phyloP scores from a whole-genome alignment of 2,797 vertebrate genomes.

The Podarcis lilfordi region DNA sequence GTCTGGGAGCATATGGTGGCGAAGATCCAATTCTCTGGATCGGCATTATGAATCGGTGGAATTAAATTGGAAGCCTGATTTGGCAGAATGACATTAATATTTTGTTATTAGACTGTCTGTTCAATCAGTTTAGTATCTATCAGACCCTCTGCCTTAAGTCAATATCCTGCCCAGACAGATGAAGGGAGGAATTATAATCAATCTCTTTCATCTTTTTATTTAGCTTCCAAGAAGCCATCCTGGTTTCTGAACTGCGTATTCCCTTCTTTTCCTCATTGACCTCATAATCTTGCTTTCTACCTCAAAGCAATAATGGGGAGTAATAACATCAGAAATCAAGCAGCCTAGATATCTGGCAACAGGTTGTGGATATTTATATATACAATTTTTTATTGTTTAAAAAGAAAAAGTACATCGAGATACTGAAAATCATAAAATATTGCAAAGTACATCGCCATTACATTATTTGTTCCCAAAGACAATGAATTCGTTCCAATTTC shows the following conservation, averaged over 20 bases:
- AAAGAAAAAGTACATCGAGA: constrained; percentile 10
- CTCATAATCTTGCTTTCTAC: background rate
- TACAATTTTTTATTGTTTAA: background rate
- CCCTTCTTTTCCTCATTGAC: constrained; percentile 31
- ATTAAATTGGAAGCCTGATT: background rate
- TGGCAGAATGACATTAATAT: background rate
- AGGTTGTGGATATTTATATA: background rate
- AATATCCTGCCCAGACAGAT: constrained; percentile 35
- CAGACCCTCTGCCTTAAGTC: constrained; percentile 32
- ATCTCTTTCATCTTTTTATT: constrained; percentile 31
- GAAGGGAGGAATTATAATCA: constrained; percentile 23
- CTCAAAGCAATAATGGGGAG: constrained; percentile 6
- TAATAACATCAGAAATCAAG: background rate
- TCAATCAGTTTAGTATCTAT: constrained; percentile 44
- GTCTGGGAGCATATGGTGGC: background rate
- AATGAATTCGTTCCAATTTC: background rate
- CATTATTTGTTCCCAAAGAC: background rate
- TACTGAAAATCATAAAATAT: constrained; percentile 15
- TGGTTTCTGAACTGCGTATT: constrained; percentile 30
- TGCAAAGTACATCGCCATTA: background rate
- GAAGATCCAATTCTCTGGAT: background rate
- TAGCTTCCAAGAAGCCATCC: constrained; percentile 34
- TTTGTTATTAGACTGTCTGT: constrained; percentile 17
- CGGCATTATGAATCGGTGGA: background rate
- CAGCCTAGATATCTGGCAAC: background rate